Base-by-base conservation (phyloP, 2,888 invertebrate genomes). In the Hofmannophila pseudospretella region DNA sequence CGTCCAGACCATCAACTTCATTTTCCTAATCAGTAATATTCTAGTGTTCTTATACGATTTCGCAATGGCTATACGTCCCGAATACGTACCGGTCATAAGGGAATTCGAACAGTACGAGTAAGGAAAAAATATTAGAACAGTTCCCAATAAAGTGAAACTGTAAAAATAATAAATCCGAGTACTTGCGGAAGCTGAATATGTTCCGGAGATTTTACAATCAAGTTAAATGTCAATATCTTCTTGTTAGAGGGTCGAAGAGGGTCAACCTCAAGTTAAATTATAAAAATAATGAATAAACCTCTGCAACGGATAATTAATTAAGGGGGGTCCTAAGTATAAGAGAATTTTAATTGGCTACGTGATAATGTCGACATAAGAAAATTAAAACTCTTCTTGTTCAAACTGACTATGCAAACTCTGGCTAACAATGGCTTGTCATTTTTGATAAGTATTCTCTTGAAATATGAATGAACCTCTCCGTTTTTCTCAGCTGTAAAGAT, bases 281-380 rank as follows among this genome's bases (percentile, higher is more conserved):
- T 54, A 52, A 54, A n/a, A 55, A 54, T 51, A 54, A 60, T 65
- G 59, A 63, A 67, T 59, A 59, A 59, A 58, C 58, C 51, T 50
- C 57, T 54, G 41, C 48, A 43, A 39, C 51, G 47, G 47, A 49
- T 65, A 66, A 70, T 74, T 67, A 68, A 73, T 68, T 51, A 58
- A 57, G 47, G 44, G 47, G 54, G 13, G 59, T 54, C 55, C 59
- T 58, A 42, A 42, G 50, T 58, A 49, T 51, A 55, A 62, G 58
- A 59, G 46, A 63, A 67, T 63, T 69, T 72, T 73, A 77, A 77
- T 73, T 76, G 68, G 63, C 60, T 68, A 54, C 66, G 65, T 67
- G 67, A 65, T 67, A 61, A 65, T 70, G 65, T 73, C 69, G 54
- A 58, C 56, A 47, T 44, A 62, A 58, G 63, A 55, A 71, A 69